These are phyloP conservation scores for Drosophila acutilabella DNA, from an alignment of 2,888 invertebrate genomes.

Conservation along the genomic window DNA sequence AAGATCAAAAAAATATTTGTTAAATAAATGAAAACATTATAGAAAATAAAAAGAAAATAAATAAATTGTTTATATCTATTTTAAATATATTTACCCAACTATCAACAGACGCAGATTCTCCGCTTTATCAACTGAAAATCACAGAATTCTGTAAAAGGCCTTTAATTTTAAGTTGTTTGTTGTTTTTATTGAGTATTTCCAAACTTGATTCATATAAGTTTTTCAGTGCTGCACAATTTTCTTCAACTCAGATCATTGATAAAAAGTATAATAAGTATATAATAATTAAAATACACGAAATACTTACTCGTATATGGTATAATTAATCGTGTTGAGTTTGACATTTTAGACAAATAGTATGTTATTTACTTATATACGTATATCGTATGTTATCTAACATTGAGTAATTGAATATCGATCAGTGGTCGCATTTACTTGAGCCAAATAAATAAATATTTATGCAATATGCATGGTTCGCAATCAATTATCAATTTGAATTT, in stretches of 20 bases:
- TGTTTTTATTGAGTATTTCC: constrained; percentile 18
- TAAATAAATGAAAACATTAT: too few relatives aligned
- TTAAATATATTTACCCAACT: too few relatives aligned
- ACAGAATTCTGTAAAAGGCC: too few relatives aligned
- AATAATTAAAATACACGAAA: constrained; percentile 37
- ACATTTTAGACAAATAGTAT: constrained; percentile 38
- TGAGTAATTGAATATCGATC: constrained; percentile 31
- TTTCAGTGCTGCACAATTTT: constrained; percentile 65
- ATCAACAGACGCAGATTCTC: too few relatives aligned
- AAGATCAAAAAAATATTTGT: too few relatives aligned
- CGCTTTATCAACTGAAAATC: too few relatives aligned
- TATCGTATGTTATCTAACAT: constrained; percentile 41
- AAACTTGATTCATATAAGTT: constrained; percentile 62
- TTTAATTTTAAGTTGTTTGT: not conserved
- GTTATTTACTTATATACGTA: constrained; percentile 13
- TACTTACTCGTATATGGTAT: constrained; percentile 45
- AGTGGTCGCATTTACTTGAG: constrained; percentile 48
- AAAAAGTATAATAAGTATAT: constrained; percentile 14
- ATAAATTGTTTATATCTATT: too few relatives aligned
- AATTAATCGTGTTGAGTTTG: constrained; percentile 33
- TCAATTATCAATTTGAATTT: constrained; percentile 15
- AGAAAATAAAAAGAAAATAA: too few relatives aligned
- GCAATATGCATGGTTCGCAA: constrained; percentile 33
- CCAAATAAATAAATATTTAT: constrained; percentile 30
- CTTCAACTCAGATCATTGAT: constrained; percentile 42